Base-by-base conservation (phyloP, 1,140 invertebrate genomes). In the Brachionus sp. region DNA sequence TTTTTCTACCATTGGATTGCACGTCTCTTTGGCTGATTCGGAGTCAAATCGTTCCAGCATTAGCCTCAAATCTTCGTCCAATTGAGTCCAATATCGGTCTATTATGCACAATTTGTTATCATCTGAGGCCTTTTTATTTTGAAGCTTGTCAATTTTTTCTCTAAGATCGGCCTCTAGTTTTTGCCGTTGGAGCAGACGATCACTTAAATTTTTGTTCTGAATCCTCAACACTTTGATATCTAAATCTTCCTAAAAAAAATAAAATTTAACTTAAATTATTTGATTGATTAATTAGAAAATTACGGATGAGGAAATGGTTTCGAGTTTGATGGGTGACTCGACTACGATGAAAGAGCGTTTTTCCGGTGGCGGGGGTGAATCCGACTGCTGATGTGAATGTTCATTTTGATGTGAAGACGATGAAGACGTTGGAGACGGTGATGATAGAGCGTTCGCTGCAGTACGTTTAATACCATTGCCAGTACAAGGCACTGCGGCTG, bases 41-140 rank as follows among this genome's bases (percentile, higher is more conserved):
- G 95, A 95, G 91, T 98, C 96, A 91, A 98, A 98, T 86, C 96
- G 91, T 88, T 98, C 95, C 83, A 98, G 89, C 29, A 98, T 88
- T 37, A 98, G 93, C 85, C 96, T 90, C 84, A 98, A 95, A 89
- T 98, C 96, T 91, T 98, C 96, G 91, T 98, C 89, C 37, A 90
- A 85, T 88, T 88, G 88, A 85, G 90, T 98, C 96, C 96, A 98
- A 89, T 98, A 98, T 84, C 96, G 91, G 90, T 98, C 98, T 7
- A 99, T 95, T 83, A 98, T 95, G 91, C 96, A 97, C 9, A 98
- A 90, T 12, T 98, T 96, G 84, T 95, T 95, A 91, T 99, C 97
- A 90, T 98, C 96, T 89, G 97, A 95, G 50, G 95, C 95, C 88
- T 98, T 96, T 75, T 96, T 90, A 88, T 97, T 97, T 88, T 98